These are phyloP conservation scores for Oxytorus armatus DNA, from an alignment of 2,888 invertebrate species.

Conservation along the genomic window DNA sequence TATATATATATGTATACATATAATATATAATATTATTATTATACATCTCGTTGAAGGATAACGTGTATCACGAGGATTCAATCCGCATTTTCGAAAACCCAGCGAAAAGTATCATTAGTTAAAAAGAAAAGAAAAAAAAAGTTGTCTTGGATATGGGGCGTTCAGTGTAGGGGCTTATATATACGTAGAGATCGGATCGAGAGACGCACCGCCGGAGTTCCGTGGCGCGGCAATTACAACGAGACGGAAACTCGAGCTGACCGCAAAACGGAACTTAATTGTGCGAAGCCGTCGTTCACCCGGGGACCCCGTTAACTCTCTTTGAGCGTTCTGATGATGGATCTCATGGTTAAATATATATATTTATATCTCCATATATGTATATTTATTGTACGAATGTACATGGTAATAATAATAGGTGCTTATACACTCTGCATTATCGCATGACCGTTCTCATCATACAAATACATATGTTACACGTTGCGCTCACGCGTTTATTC, in stretches of 20 bases:
- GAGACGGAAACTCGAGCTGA: slow-evolving; percentile 72
- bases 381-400: slow-evolving; percentile 20
- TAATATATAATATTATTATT: too few relatives aligned
- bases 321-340: slow-evolving; percentile 53
- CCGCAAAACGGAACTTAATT: slow-evolving; percentile 80
- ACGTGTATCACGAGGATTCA: slow-evolving; percentile 41
- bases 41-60: slow-evolving; percentile 48
- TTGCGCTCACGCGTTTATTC: neutral
- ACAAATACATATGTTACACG: slow-evolving; percentile 20
- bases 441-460: neutral
- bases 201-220: slow-evolving; percentile 62
- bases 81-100: slow-evolving; percentile 25
- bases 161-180: neutral
- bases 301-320: slow-evolving; percentile 74
- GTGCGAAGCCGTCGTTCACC: slow-evolving; percentile 72
- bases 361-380: slow-evolving; percentile 7
- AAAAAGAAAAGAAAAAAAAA: slow-evolving; percentile 11
- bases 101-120: slow-evolving; percentile 27
- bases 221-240: slow-evolving; percentile 73
- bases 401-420: slow-evolving; percentile 31
- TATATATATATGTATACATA: too few relatives aligned
- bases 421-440: slow-evolving; percentile 1
- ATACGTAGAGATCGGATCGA: slow-evolving; percentile 40
- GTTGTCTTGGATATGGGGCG: slow-evolving; percentile 14
- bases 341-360: slow-evolving; percentile 41